Base-by-base conservation (phyloP, 2,888 invertebrate species). In the Orchesella flavescens region DNA sequence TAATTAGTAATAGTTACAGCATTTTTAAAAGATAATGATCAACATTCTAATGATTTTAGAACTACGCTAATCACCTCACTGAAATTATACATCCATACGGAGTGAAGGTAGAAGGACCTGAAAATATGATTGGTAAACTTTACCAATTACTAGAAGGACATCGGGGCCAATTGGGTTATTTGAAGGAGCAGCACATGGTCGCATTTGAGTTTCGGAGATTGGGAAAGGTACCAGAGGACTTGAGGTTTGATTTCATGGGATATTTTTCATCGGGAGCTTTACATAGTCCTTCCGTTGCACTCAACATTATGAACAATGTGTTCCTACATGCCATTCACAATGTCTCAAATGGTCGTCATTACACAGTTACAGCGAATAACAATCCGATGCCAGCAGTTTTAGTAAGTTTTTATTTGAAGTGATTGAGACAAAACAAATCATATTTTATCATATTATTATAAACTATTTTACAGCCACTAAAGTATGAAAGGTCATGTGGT, bases 191-290 rank as follows among this genome's bases (percentile, higher is more conserved):
- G n/a, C 85, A 85, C 57, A 84, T 85, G 63, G 53, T 83, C 1
- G 87, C 87, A 3, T 17, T 87, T 0, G 87, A 87, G 65, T 57
- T 86, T 44, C 65, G 79, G 24, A 79, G 81, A n/a, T 13, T 57
- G 5, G 61, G 72, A 34, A 34, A 34, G 7, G 34, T 2, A 34
- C 3, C 3, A 34, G 34, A 34, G 2, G 34, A 34, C 7, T 34
- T 34, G 34, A 34, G 13, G n/a, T 66, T 66, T 3, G 63, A 83
- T 12, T 77, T 85, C 34, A 65, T 74, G 9, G 87, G 85, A 0
- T 86, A 87, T 59, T 85, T 61, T 57, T 84, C 87, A 9, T 85
- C 86, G 0, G 87, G 84, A 34, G 66, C 85, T 0, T 63, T 87
- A 12, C 87, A 87, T 53, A 83, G 84, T 69, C 72, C 84, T 10